Conservation (phyloP, 2,113 vertebrate species). For the Raphicerus campestris region DNA sequence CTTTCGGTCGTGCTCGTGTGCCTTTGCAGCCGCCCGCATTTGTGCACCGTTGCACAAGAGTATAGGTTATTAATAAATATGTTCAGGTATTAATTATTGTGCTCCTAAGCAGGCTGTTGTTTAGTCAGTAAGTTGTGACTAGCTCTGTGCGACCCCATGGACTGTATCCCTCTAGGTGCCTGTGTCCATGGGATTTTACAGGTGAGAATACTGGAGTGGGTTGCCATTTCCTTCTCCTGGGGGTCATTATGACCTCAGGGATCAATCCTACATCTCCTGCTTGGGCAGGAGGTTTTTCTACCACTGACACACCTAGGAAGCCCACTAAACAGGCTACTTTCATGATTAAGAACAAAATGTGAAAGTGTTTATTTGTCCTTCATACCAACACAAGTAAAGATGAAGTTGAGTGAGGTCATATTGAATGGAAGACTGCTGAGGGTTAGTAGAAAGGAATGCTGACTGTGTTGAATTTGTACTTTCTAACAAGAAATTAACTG, state of each 20-base stretch:
- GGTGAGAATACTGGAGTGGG: neutral
- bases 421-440: neutral
- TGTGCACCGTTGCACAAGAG: no score
- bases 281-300: neutral
- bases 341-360: neutral
- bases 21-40: rapidly evolving
- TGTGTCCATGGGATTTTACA: neutral
- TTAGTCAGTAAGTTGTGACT: neutral
- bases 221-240: neutral
- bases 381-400: neutral
- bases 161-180: neutral
- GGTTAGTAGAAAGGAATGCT: neutral
- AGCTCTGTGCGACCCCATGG: neutral
- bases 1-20: rapidly evolving
- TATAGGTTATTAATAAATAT: neutral
- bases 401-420: neutral
- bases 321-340: neutral
- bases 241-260: neutral
- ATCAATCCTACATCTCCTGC: neutral
- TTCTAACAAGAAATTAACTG: neutral
- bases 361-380: neutral
- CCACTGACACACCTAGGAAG: neutral
- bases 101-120: neutral
- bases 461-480: neutral
- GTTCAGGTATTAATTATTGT: neutral